A percentile compares a stretch with the other conserved stretches of the same genome.
Conservation (phyloP, 2,113 vertebrate genomes). For the Struthidea cinerea region DNA sequence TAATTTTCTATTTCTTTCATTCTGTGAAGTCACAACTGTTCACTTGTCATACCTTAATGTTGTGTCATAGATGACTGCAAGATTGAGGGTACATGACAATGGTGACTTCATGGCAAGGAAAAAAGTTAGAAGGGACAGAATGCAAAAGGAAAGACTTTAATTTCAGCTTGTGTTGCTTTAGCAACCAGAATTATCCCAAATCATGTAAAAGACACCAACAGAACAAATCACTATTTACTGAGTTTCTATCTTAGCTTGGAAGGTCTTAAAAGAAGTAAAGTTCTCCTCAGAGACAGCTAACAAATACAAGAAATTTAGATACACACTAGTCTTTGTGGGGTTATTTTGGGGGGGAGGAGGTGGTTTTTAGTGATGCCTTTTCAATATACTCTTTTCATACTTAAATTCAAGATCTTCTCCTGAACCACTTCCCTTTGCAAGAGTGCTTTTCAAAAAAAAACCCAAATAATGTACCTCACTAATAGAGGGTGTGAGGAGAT, state of each 20-base stretch:
- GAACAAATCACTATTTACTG: background rate
- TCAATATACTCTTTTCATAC: background rate
- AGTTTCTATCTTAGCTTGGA: background rate
- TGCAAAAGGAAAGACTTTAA: slow-evolving; percentile 18
- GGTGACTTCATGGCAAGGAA: slow-evolving; percentile 37
- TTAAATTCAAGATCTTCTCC: background rate
- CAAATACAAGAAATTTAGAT: background rate
- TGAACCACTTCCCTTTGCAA: background rate
- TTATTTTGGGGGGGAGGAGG: fast-evolving
- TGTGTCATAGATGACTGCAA: slow-evolving; percentile 52
- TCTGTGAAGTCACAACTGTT: slow-evolving; percentile 61
- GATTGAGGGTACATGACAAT: slow-evolving; percentile 57
- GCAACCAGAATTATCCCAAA: slow-evolving; percentile 50
- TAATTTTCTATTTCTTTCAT: slow-evolving; percentile 55
- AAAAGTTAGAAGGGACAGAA: slow-evolving; percentile 52
- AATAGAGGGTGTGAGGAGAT: background rate
- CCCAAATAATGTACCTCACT: background rate
- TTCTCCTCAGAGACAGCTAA: background rate
- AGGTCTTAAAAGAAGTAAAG: background rate
- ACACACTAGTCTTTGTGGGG: background rate
- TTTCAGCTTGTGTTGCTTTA: slow-evolving; percentile 56
- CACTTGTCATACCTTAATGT: slow-evolving; percentile 58
- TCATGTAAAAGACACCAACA: slow-evolving; percentile 19
- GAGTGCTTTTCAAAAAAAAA: background rate
- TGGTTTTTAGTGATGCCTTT: background rate